Evolutionary conservation across 92 coral and sea anemone species (phyloP).

Genomic region (Siderastrea radians): DNA sequence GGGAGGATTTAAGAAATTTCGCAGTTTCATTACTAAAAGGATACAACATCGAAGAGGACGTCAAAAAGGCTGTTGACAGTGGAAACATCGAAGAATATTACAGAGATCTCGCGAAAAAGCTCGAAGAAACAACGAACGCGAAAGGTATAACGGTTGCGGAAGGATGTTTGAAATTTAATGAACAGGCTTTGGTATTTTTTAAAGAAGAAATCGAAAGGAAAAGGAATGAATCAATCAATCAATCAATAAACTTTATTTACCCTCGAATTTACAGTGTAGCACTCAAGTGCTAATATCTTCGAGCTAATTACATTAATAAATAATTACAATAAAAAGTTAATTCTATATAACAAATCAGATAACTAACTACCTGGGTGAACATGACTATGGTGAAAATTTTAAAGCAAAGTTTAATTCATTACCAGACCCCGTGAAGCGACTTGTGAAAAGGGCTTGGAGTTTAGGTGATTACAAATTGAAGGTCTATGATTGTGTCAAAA

Average conservation of each 20-base stretch:
- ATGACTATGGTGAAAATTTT: background rate
- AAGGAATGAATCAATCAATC: background rate
- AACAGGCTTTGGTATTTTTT: background rate
- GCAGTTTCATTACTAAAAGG: background rate
- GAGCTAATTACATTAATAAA: no score
- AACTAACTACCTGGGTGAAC: no score
- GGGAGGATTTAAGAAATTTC: background rate
- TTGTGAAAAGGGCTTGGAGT: background rate
- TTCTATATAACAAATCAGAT: no score
- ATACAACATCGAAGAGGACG: slow-evolving; percentile 16
- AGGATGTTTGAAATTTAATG: background rate
- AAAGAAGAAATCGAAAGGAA: slow-evolving; percentile 2
- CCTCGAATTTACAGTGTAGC: no score
- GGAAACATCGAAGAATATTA: slow-evolving; percentile 29
- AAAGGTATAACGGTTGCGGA: background rate
- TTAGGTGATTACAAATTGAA: background rate
- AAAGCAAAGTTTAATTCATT: slow-evolving; percentile 2
- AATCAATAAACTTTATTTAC: no score
- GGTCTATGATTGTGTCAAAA: background rate
- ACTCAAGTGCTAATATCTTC: no score
- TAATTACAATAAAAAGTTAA: no score
- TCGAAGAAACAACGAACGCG: background rate
- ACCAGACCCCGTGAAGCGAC: background rate
- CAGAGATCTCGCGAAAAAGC: slow-evolving; percentile 8
- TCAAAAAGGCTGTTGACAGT: slow-evolving; percentile 13